Evolutionary conservation across 1,140 invertebrate genomes (phyloP), one percentile per base, ranked within the genome.

Genomic region (Samia ricini): DNA sequence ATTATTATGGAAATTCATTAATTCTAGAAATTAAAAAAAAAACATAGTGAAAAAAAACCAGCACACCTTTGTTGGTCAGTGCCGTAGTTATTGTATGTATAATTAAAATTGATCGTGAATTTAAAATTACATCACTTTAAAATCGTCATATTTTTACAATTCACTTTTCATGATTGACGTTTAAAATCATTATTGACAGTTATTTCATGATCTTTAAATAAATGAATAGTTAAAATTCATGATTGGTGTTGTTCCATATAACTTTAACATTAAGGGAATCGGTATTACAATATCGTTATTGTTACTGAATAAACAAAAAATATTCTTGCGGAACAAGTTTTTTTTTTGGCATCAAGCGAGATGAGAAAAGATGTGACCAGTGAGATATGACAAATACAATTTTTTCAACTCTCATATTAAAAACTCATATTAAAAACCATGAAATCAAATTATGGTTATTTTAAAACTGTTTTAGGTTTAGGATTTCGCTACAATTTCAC

Each of bases 311-410:
- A 77, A 84, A n/a, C n/a, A n/a, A n/a, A n/a, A n/a, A n/a, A n/a
- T n/a, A n/a, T n/a, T n/a, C n/a, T n/a, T n/a, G n/a, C n/a, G n/a
- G n/a, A n/a, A n/a, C n/a, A 72, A 85, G 73, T 76, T 78, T 79
- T 83, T 69, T 89, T 88, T 89, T 89, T 89, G 87, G 87, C 85
- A 85, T 89, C 74, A 86, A 89, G 85, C 83, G 86, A 85, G 76
- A 76, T 77, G 77, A 77, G 76, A 82, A 73, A 84, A 77, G 70
- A 72, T 74, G 68, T 78, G 65, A 69, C 85, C 81, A 81, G 84
- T 87, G 83, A 85, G 80, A 84, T 79, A n/a, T n/a, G n/a, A n/a
- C 77, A 12, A 0, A 15, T 42, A 15, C 1, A 15, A 15, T 15
- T 42, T 3, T 42, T 42, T 4, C 12, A 29, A 29, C 10, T 12